phyloP scores from a whole-genome alignment of 2,113 vertebrate genomes.

The Phalacrocorax carbo region DNA sequence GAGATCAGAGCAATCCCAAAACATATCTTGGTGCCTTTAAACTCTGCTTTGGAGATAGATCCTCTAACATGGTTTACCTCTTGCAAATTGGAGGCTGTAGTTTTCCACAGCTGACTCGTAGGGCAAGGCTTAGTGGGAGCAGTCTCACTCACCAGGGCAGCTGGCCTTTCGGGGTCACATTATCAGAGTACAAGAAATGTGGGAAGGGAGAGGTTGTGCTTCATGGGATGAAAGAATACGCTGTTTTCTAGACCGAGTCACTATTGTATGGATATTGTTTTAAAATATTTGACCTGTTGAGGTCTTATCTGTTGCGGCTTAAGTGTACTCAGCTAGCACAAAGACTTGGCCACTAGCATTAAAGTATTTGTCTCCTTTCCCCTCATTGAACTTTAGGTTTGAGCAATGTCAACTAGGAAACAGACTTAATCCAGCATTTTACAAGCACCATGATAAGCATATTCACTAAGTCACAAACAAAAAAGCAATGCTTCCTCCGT shows the following conservation, averaged over 20 bases:
- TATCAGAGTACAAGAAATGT: neutral
- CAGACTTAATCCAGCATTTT: neutral
- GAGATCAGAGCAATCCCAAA: neutral
- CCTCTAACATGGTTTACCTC: neutral
- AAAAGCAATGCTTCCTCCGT: neutral
- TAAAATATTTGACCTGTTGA: slow-evolving; percentile 27
- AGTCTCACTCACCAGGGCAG: neutral
- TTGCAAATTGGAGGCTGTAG: neutral
- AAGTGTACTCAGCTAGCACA: slow-evolving; percentile 1
- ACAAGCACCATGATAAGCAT: neutral
- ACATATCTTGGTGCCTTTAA: neutral
- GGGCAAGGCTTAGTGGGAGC: neutral
- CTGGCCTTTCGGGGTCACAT: neutral
- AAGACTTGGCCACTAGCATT: neutral
- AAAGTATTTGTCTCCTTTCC: neutral
- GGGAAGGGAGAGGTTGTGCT: neutral
- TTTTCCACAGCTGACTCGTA: neutral
- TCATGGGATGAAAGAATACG: neutral
- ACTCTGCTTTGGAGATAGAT: neutral
- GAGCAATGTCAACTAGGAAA: neutral
- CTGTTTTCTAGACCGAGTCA: neutral
- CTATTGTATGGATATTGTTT: neutral
- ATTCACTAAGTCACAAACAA: neutral
- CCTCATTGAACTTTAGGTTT: neutral
- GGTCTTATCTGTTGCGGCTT: neutral